These are phyloP conservation scores for Drosophila eohydei DNA, from an alignment of 2,888 invertebrate genomes.

Conservation along the genomic window DNA sequence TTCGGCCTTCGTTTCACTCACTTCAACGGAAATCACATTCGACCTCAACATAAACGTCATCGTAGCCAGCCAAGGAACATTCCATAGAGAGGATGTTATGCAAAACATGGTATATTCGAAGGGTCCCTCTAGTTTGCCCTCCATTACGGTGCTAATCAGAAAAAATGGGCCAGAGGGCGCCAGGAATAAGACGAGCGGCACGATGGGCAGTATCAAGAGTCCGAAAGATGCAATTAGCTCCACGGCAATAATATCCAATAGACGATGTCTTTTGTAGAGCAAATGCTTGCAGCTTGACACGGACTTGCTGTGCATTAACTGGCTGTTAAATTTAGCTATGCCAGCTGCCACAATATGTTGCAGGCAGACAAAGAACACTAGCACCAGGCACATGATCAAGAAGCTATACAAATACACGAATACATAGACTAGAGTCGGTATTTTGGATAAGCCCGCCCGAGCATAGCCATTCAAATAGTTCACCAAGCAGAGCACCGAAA, in stretches of 20 bases:
- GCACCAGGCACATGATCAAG: slow-evolving; percentile 42
- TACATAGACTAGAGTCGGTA: slow-evolving; percentile 25
- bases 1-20: slow-evolving; percentile 32
- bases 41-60: slow-evolving; percentile 49
- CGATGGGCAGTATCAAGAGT: slow-evolving; percentile 54
- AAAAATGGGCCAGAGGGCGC: slow-evolving; percentile 52
- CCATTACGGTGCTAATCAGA: slow-evolving; percentile 56
- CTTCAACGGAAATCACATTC: slow-evolving; percentile 60
- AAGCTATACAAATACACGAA: slow-evolving; percentile 47
- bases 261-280: slow-evolving; percentile 28
- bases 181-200: slow-evolving; percentile 39
- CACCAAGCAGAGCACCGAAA: slow-evolving; percentile 24
- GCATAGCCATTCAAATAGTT: slow-evolving; percentile 46
- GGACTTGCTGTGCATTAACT: slow-evolving; percentile 5
- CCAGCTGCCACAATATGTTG: slow-evolving; percentile 51
- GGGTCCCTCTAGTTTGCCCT: slow-evolving; percentile 30
- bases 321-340: slow-evolving; percentile 37
- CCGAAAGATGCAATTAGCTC: slow-evolving; percentile 58
- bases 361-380: slow-evolving; percentile 55
- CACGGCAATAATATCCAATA: slow-evolving; percentile 23
- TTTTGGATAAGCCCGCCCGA: neutral
- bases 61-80: slow-evolving; percentile 54
- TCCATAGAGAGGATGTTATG: slow-evolving; percentile 43
- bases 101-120: neutral
- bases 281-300: neutral